Evolutionary conservation across 2,888 invertebrate species (phyloP).

Genomic region (Tribolium freemani): DNA sequence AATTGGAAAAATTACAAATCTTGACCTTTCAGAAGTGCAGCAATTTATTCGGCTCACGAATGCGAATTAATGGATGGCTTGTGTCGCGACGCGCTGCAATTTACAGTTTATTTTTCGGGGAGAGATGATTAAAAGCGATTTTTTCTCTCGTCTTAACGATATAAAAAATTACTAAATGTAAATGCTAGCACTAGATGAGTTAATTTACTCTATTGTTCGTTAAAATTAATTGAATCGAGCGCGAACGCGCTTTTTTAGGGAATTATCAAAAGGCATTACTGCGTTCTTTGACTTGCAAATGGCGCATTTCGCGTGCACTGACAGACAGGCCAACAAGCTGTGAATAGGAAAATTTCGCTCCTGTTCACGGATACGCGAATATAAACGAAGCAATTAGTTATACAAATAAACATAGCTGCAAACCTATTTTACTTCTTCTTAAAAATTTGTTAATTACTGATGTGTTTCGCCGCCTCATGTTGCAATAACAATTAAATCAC

Average conservation of each 20-base stretch:
- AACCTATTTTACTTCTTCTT: neutral
- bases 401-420: neutral
- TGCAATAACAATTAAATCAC: neutral
- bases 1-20: constrained; percentile 25
- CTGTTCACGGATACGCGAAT: neutral
- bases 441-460: neutral
- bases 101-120: constrained; percentile 36
- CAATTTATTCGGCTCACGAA: constrained; percentile 48
- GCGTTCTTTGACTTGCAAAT: constrained; percentile 28
- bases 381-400: neutral
- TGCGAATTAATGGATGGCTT: constrained; percentile 47
- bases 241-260: constrained; percentile 1
- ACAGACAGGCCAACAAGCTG: neutral
- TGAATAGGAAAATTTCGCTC: neutral
- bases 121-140: constrained; percentile 36
- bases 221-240: constrained; percentile 28
- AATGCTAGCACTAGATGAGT: constrained; percentile 14
- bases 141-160: constrained; percentile 12
- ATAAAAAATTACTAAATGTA: constrained; percentile 27
- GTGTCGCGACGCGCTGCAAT: constrained; percentile 38
- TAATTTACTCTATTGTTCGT: constrained; percentile 29
- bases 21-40: constrained; percentile 21
- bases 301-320: constrained; percentile 3
- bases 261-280: constrained; percentile 25
- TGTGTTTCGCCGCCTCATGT: neutral